Base-by-base conservation (phyloP, 2,888 invertebrate genomes). In the Polyploca ridens region DNA sequence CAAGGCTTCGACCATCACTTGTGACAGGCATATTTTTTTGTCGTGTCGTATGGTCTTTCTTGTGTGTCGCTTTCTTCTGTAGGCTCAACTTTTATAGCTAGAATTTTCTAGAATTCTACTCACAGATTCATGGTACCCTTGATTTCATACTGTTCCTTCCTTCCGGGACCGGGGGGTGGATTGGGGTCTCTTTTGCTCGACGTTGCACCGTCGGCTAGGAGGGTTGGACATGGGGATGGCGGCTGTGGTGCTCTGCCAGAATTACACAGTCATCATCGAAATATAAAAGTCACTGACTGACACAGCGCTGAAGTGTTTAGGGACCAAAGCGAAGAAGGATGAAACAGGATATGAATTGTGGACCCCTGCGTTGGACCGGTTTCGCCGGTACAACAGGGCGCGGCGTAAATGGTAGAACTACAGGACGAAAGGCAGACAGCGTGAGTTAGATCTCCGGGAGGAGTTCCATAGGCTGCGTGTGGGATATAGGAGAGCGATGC, bases 261-360 rank as follows among this genome's bases (percentile, higher is more conserved):
- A 13, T 0, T 19, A 35, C n/a, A 19, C 41, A 0, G 61, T n/a
- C n/a, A 19, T 61, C n/a, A n/a, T n/a, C n/a, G n/a, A n/a, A n/a
- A n/a, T n/a, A n/a, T n/a, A n/a, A n/a, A n/a, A n/a, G n/a, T n/a
- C n/a, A 13, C 66, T 64, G 54, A 33, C 35, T 3, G 0, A 16
- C 3, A 58, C 70, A 0, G 69, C 72, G 0, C 66, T 0, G 10
- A 19, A 54, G 6, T 54, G 54, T n/a, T 35, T 68, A 0, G 75
- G 77, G 0, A 75, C 74, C 49, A 65, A 19, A 33, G 0, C 73
- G 54, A 54, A 19, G 54, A 54, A 14, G 69, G 0, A 76, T n/a
- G 54, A 19, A 8, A 7, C 54, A 8, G 54, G 54, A 19, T 54
- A 19, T 10, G 54, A 54, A 19, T 54, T 19, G 54, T 54, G 54